These are phyloP conservation scores for Drosophila tani DNA, from an alignment of 1,140 invertebrate species.

Conservation along the genomic window DNA sequence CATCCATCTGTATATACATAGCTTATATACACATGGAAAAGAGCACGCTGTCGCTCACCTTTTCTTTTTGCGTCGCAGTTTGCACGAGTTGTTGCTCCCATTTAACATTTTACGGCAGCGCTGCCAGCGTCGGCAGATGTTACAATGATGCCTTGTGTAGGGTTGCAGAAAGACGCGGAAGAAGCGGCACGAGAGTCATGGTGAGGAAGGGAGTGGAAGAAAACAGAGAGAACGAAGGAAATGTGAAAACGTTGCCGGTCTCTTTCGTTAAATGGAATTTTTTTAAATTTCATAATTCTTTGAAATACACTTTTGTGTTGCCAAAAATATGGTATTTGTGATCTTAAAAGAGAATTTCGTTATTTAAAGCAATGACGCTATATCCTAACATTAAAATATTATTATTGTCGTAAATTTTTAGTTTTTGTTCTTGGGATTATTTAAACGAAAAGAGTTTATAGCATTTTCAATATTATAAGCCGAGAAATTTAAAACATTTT, in stretches of 20 bases:
- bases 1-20: conserved; percentile 38
- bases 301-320: conserved; percentile 1
- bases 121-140: conserved; percentile 62
- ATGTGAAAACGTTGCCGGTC: conserved; percentile 19
- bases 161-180: conserved; percentile 48
- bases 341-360: not conserved
- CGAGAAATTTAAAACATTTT: too few relatives aligned
- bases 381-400: too few relatives aligned
- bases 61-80: conserved; percentile 76
- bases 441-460: too few relatives aligned
- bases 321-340: not conserved
- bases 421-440: too few relatives aligned
- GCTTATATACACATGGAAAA: conserved; percentile 45
- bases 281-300: conserved; percentile 20
- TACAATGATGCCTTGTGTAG: conserved; percentile 34
- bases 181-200: not conserved
- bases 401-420: too few relatives aligned
- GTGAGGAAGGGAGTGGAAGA: not conserved
- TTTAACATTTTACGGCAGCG: conserved; percentile 64
- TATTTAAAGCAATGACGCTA: not conserved
- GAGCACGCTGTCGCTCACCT: conserved; percentile 66
- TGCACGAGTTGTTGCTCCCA: conserved; percentile 77
- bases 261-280: conserved; percentile 17
- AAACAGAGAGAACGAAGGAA: not conserved
- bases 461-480: too few relatives aligned